Percentiles rank a stretch among this genome's conserved stretches.
Evolutionary conservation across 2,797 vertebrate species (phyloP).

Genomic region (Helostoma temminkii): DNA sequence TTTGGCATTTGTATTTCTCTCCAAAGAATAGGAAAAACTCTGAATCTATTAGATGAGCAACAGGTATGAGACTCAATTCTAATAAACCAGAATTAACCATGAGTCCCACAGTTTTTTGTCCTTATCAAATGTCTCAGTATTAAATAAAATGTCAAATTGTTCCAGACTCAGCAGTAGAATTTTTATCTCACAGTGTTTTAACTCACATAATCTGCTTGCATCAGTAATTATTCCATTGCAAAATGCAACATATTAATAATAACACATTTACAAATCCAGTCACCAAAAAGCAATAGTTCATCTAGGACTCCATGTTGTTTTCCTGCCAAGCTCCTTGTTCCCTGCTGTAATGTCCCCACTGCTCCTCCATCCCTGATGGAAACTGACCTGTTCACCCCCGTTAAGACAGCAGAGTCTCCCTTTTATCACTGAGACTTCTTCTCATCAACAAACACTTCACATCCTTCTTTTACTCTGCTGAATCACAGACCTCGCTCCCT

Average conservation of each 20-base stretch:
- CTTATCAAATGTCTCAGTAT: too few species aligned
- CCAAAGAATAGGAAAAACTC: too few species aligned
- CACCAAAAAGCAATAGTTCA: background rate
- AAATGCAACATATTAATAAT: background rate
- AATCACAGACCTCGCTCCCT: constrained; percentile 27
- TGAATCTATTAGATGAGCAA: too few species aligned
- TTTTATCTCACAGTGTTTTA: too few species aligned
- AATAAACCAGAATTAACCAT: too few species aligned
- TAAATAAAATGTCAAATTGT: too few species aligned
- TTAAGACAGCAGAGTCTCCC: constrained; percentile 17
- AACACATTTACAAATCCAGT: background rate
- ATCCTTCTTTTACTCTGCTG: constrained; percentile 19
- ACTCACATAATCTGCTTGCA: background rate
- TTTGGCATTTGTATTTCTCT: too few species aligned
- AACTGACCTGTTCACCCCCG: constrained; percentile 20
- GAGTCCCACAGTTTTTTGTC: too few species aligned
- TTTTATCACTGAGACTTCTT: constrained; percentile 14
- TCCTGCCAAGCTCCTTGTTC: background rate
- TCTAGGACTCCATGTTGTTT: background rate
- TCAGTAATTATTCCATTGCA: background rate
- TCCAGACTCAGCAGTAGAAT: too few species aligned
- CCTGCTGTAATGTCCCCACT: background rate
- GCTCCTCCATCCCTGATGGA: background rate
- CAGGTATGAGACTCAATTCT: too few species aligned
- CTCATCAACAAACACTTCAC: constrained; percentile 45